These are phyloP conservation scores for Camponotus pennsylvanicus DNA, from an alignment of 1,140 invertebrate species.

Conservation along the genomic window DNA sequence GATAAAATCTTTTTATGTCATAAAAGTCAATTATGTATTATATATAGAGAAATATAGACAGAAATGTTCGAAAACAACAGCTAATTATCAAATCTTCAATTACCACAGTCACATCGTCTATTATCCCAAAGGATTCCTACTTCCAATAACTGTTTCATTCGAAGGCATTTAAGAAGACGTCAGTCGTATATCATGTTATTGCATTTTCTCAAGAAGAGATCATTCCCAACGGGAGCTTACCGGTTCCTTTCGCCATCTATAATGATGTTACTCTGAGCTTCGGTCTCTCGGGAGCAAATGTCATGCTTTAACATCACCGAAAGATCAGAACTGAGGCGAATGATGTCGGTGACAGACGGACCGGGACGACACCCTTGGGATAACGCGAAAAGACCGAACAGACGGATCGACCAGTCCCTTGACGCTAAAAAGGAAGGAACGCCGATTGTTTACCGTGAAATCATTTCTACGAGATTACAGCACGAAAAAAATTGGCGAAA, in stretches of 20 bases:
- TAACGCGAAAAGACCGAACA: constrained; percentile 34
- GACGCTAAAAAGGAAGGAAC: background rate
- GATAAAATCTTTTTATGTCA: background rate
- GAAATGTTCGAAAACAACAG: background rate
- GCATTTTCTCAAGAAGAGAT: constrained; percentile 52
- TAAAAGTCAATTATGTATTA: background rate
- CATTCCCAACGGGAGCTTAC: constrained; percentile 11
- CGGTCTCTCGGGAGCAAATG: constrained; percentile 44
- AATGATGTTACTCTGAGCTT: constrained; percentile 63
- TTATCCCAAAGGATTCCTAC: background rate
- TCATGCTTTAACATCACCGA: constrained; percentile 71
- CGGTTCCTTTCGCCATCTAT: constrained; percentile 21
- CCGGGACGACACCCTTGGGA: constrained; percentile 67
- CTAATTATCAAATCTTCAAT: constrained; percentile 36
- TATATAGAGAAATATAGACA: background rate
- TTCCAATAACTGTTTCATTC: constrained; percentile 27
- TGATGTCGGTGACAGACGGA: constrained; percentile 71
- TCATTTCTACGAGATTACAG: constrained; percentile 49
- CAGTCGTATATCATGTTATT: constrained; percentile 43
- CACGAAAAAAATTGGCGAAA: constrained; percentile 5
- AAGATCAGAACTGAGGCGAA: constrained; percentile 72
- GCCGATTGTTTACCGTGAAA: constrained; percentile 25
- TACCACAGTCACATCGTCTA: background rate
- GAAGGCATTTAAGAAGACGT: constrained; percentile 62
- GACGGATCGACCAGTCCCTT: constrained; percentile 14